These are phyloP conservation scores for Cyphomyrmex costatus DNA, from an alignment of 1,140 invertebrate species.

Conservation along the genomic window DNA sequence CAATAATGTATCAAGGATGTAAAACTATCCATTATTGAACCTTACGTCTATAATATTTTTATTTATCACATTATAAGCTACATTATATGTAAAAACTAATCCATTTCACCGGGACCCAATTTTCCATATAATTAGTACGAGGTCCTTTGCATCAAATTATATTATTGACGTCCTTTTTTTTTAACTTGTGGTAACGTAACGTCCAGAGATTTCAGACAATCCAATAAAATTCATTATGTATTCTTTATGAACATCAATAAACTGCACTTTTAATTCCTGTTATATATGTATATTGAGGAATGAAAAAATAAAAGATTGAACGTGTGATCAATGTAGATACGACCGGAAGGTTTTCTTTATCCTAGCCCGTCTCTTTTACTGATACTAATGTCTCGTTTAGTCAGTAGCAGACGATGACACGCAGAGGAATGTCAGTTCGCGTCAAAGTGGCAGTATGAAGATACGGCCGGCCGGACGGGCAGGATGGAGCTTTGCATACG, in stretches of 20 bases:
- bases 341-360: slow-evolving; percentile 24
- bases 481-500: slow-evolving; percentile 66
- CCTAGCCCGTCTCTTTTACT: slow-evolving; percentile 12
- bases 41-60: too few relatives aligned
- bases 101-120: too few relatives aligned
- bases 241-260: background rate
- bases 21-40: too few relatives aligned
- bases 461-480: slow-evolving; percentile 31
- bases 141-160: background rate
- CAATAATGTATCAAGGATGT: too few relatives aligned
- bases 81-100: too few relatives aligned
- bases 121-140: too few relatives aligned
- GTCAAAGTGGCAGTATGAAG: slow-evolving; percentile 52
- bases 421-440: slow-evolving; percentile 56
- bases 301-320: slow-evolving; percentile 14
- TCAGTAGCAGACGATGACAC: slow-evolving; percentile 55
- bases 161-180: background rate
- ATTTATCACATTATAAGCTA: too few relatives aligned
- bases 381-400: slow-evolving; percentile 37
- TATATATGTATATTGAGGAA: background rate
- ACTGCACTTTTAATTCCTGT: too few relatives aligned
- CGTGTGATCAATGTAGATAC: background rate
- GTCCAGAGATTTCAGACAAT: background rate
- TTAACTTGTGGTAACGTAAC: background rate
- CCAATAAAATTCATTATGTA: background rate